Conservation (phyloP, 2,888 invertebrate genomes). For the Panorpa germanica region DNA sequence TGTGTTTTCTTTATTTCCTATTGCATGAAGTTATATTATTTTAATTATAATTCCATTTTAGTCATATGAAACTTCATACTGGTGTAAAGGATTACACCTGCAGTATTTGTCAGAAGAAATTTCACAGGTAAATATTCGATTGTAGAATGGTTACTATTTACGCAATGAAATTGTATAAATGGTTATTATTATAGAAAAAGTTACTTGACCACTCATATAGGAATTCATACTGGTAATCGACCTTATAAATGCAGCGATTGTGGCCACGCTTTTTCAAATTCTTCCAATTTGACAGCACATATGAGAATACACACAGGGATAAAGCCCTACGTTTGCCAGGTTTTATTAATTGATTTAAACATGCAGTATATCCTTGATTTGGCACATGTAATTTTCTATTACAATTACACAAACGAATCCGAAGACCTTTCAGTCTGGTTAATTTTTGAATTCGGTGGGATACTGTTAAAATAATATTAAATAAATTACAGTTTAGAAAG, state of each 20-base stretch:
- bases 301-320: constrained; percentile 11
- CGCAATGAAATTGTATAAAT: too few relatives aligned
- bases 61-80: constrained; percentile 13
- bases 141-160: not conserved
- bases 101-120: constrained; percentile 12
- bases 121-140: constrained; percentile 11
- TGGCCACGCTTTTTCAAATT: constrained; percentile 12
- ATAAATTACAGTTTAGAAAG: too few relatives aligned
- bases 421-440: too few relatives aligned
- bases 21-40: constrained; percentile 2
- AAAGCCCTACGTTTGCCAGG: constrained; percentile 13
- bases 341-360: constrained; percentile 8
- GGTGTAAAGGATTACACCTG: constrained; percentile 13
- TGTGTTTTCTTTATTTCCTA: constrained; percentile 1
- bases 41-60: constrained; percentile 10
- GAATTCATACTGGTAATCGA: constrained; percentile 12
- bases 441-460: too few relatives aligned
- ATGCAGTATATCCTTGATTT: too few relatives aligned
- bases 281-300: constrained; percentile 12
- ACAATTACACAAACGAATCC: too few relatives aligned
- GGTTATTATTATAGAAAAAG: constrained; percentile 12
- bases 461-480: too few relatives aligned
- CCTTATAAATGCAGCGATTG: constrained; percentile 12
- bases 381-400: too few relatives aligned
- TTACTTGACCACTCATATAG: constrained; percentile 11